Evolutionary conservation across 2,797 vertebrate genomes (phyloP), one percentile per base, ranked within the genome.

Genomic region (Stomatorhinus walkeri): DNA sequence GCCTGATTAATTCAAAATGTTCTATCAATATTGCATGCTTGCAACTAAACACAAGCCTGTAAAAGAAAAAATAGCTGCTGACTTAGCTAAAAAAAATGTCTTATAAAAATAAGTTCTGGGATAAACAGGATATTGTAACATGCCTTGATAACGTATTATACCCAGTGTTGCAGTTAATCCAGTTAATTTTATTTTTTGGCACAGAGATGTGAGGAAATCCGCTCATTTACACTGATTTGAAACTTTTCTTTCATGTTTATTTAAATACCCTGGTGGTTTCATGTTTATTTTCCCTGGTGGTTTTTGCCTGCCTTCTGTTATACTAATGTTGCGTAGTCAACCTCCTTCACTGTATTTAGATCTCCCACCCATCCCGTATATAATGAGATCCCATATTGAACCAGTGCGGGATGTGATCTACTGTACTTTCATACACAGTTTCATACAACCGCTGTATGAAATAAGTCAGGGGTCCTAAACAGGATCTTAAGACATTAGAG

Each of bases 1-100:
- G 90, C 89, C 48, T 92, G 89, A 91, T 93, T 88, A 87, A 88
- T 85, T 43, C 92, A 93, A 93, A 93, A 90, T 94, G 94, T 91
- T 92, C 91, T 59, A 72, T 36, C 12, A 5, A 91, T 48, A 87
- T 22, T 54, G 85, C 90, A 90, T 87, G 16, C 89, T 89, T 48
- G 51, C 87, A 40, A 89, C 61, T 56, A 48, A 86, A 64, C 88
- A 88, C 87, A 16, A 72, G 72, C 56, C 46, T 87, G 43, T 40
- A 88, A 84, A 85, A 89, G 88, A 28, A 22, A 88, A 32, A 85
- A 86, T 40, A 90, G 90, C 36, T 87, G 90, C 91, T 88, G 90
- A 91, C 89, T 92, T 87, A 90, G 88, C 89, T 7, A 90, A 91
- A 89, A 54, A 56, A 51, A 9, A 32, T 32, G 8, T n/a, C 59